Conservation (phyloP, 2,113 vertebrate genomes). For the Odocoileus hemionus region DNA sequence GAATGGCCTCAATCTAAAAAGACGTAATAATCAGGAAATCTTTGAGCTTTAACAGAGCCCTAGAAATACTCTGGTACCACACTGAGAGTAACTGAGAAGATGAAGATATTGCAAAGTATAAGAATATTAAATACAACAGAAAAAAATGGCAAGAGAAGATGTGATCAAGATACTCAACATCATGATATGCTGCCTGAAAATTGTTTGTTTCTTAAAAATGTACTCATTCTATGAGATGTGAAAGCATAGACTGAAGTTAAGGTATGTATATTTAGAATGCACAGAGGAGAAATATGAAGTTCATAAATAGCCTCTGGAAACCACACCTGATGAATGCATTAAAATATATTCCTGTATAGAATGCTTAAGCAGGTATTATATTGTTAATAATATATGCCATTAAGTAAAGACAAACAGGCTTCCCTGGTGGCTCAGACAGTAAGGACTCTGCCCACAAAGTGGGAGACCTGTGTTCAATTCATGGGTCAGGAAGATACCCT, state of each 20-base stretch:
- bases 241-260: background rate
- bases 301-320: background rate
- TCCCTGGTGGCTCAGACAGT: background rate
- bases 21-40: background rate
- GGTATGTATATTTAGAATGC: background rate
- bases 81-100: background rate
- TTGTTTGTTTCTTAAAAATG: background rate
- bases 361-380: background rate
- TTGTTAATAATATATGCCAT: background rate
- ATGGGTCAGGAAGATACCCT: background rate
- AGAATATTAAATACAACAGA: background rate
- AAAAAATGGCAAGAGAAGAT: background rate
- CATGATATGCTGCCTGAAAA: background rate
- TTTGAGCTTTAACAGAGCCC: background rate
- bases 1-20: background rate
- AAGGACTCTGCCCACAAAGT: background rate
- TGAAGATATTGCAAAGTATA: background rate
- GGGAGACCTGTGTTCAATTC: background rate
- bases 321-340: background rate
- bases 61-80: background rate
- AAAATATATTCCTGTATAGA: background rate
- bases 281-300: background rate
- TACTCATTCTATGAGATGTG: background rate
- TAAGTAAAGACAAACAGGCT: background rate
- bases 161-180: background rate